Percentiles rank a stretch among this genome's conserved stretches.
These are phyloP conservation scores for Dendropsophus ebraccatus DNA, from an alignment of 2,113 vertebrate genomes.

Conservation along the genomic window DNA sequence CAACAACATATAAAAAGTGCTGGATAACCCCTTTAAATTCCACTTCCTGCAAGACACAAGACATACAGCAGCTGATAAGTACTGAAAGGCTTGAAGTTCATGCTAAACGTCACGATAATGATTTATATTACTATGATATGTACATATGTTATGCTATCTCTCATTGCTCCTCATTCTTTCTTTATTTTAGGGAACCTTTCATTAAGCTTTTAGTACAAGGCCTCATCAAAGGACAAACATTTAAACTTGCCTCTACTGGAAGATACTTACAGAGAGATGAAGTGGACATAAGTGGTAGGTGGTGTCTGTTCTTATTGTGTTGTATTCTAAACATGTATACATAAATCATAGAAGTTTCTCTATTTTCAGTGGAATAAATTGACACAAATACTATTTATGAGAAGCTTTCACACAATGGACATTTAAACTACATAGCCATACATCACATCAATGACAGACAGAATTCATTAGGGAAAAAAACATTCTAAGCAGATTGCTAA, in stretches of 20 bases:
- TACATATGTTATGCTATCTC: background rate
- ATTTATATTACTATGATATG: background rate
- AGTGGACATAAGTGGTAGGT: constrained; percentile 87
- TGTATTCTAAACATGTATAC: fast-evolving
- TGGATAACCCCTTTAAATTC: too few relatives aligned
- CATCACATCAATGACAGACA: background rate
- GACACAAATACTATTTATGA: background rate
- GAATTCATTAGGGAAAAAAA: too few relatives aligned
- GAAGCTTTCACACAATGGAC: background rate
- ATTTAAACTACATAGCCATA: background rate
- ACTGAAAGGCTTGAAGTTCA: too few relatives aligned
- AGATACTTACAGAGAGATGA: constrained; percentile 86
- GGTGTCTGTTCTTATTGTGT: background rate
- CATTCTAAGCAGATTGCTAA: too few relatives aligned
- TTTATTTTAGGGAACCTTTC: constrained; percentile 87
- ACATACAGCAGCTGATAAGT: too few relatives aligned
- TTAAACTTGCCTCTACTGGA: constrained; percentile 79
- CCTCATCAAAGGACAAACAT: constrained; percentile 94
- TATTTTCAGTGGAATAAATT: background rate
- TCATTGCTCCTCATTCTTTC: background rate
- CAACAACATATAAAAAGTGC: too few relatives aligned
- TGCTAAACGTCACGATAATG: too few relatives aligned
- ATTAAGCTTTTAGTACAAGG: constrained; percentile 92
- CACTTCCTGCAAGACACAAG: too few relatives aligned
- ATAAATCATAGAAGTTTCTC: background rate